phyloP scores from a whole-genome alignment of 2,797 vertebrate species.

The Heteromormyrus szaboi region DNA sequence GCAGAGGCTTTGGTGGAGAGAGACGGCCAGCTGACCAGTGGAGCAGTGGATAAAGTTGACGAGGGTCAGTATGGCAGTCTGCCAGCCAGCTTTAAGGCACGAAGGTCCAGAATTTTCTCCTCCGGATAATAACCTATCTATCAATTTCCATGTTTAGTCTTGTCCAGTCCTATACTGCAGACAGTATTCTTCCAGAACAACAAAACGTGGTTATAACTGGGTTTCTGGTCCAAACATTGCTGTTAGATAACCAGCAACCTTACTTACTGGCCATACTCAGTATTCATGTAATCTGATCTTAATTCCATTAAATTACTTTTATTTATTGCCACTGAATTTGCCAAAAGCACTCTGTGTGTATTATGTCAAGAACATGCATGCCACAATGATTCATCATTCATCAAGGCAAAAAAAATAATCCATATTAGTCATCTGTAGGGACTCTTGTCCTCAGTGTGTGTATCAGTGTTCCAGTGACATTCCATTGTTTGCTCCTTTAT shows the following conservation, averaged over 20 bases:
- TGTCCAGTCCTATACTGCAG: not conserved
- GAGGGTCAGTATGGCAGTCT: slow-evolving; percentile 50
- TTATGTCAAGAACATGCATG: not conserved
- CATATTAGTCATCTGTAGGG: not conserved
- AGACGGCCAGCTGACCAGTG: slow-evolving; percentile 32
- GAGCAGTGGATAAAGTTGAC: slow-evolving; percentile 34
- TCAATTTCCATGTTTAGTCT: not conserved
- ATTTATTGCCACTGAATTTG: not conserved
- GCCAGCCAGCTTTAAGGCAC: not conserved
- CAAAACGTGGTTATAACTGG: not conserved
- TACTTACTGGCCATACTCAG: not conserved
- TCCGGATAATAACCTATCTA: not conserved
- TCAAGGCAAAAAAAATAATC: not conserved
- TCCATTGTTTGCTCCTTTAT: not conserved
- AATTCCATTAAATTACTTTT: not conserved
- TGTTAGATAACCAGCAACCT: not conserved
- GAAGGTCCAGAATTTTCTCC: not conserved
- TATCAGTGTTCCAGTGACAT: not conserved
- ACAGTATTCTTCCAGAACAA: not conserved
- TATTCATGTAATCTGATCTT: not conserved
- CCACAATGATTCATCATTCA: not conserved
- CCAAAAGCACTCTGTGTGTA: not conserved
- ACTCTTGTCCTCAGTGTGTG: not conserved
- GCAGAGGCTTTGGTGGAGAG: slow-evolving; percentile 32
- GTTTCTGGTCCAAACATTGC: not conserved